Evolutionary conservation across 2,888 invertebrate genomes (phyloP), one percentile per base, ranked within the genome.

Genomic region (Lacanobia oleracea): DNA sequence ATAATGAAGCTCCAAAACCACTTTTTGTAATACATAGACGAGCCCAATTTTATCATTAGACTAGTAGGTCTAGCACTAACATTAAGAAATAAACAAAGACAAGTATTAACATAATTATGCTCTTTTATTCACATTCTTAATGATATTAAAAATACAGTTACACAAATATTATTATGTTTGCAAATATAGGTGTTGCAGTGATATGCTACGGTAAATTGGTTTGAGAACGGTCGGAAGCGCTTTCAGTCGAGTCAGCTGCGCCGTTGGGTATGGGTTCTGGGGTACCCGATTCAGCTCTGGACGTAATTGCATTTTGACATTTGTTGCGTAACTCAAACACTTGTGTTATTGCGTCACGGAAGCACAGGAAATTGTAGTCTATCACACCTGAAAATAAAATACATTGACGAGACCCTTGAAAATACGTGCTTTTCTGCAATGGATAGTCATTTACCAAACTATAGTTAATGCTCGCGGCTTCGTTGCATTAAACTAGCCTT

Each of bases 331-430:
- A 92, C 91, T 99, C 99, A 94, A 99, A 99, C 33, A 99, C 99
- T 94, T 99, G 98, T 87, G 99, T 98, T 85, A 99, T 99, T 21
- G 99, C 99, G 92, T 99, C 98, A 53, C 99, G 98, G 94, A 99
- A 99, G 94, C 99, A 99, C 82, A 99, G 96, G 91, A 99, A 99
- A 94, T 99, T 99, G 96, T 99, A 99, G 94, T 99, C 99, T 89
- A 99, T 99, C 67, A 99, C 98, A 88, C 99, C 98, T 99, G 95
- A 8, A 97, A 96, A 83, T 84, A 86, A 48, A 57, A 68, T 43
- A 8, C 0, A 66, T 21, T 43, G 33, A 51, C 12, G 23, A 51
- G 21, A 53, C 40, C 40, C 8, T 40, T 10, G 40, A 10, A 10
- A 40, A 40, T 10, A 40, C 2, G 40, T 40, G 10, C 12, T 12